Evolutionary conservation across 2,888 invertebrate genomes (phyloP).

Genomic region (Andrena camellia): DNA sequence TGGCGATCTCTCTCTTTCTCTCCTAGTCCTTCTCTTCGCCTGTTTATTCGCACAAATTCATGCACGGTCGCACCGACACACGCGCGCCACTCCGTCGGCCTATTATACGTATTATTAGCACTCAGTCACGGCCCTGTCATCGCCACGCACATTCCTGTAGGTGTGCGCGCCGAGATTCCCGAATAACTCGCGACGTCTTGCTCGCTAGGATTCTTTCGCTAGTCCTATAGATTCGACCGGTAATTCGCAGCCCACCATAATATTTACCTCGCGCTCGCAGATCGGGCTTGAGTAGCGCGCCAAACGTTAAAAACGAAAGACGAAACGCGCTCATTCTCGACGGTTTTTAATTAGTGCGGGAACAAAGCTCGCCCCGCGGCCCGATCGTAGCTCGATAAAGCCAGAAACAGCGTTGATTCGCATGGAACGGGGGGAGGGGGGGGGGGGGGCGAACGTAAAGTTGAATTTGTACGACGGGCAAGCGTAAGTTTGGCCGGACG

Average conservation of each 20-base stretch:
- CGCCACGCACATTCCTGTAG: conserved; percentile 72
- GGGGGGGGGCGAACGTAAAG: conserved; percentile 38
- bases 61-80: conserved; percentile 43
- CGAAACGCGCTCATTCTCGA: background rate
- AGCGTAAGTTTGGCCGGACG: conserved; percentile 57
- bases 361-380: background rate
- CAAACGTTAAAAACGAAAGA: background rate
- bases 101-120: conserved; percentile 81
- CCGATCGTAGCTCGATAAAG: background rate
- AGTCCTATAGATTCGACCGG: background rate
- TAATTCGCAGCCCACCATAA: too few species aligned
- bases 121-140: conserved; percentile 80
- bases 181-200: conserved; percentile 25
- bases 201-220: conserved; percentile 17
- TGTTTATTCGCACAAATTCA: conserved; percentile 54
- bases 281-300: too few species aligned
- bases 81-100: conserved; percentile 61
- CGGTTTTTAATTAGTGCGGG: conserved; percentile 1
- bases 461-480: conserved; percentile 39
- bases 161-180: conserved; percentile 60
- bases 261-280: too few species aligned
- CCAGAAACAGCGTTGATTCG: background rate
- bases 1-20: conserved; percentile 15
- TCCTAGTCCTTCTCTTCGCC: background rate
- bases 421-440: too few species aligned